Evolutionary conservation across 2,888 invertebrate species (phyloP), one percentile per base, ranked within the genome.

Genomic region (Conistra vaccinii): DNA sequence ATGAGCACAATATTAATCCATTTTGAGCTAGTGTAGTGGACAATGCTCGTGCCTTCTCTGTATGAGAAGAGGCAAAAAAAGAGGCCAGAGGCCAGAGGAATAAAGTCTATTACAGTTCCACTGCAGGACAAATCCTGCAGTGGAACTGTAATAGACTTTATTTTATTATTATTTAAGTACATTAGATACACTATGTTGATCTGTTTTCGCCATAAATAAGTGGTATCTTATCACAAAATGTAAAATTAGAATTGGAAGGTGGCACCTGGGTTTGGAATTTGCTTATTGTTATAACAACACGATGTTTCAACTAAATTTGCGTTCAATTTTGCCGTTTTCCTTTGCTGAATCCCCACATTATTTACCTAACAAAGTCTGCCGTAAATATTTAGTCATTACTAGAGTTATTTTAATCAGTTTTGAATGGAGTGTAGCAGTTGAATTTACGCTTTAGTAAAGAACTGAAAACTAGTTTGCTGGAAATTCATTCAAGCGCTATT

Each of bases 361-460:
- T 57, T 35, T 35, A 32, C 20, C 1, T 17, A 29, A 1, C 2
- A 57, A 71, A 55, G 10, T 45, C 14, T 45, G 4, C 4, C 10
- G 7, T 48, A 23, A 45, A 45, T 73, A 58, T 55, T 35, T 35
- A 23, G 17, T 35, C 35, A 23, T 51, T 10, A 66, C 58, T 26
- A 48, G 20, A 39, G n/a, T 48, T n/a, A 14, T 69, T 60, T 26
- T 42, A 35, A 45, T 69, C 42, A 60, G 12, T 53, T 53, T 78
- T 10, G 3, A 60, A 35, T 51, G 1, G 1, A 57, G 20, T 48
- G 5, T 39, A 29, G 1, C 17, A 12, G 23, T 32, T 42, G 17
- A 62, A 62, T 42, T 42, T 14, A 32, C 29, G 10, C 0, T 45
- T 53, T 12, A n/a, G 10, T 48, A 45, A 48, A n/a, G 7, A 63